Evolutionary conservation across 2,888 invertebrate genomes (phyloP).

Genomic region (Cerastoderma edule): DNA sequence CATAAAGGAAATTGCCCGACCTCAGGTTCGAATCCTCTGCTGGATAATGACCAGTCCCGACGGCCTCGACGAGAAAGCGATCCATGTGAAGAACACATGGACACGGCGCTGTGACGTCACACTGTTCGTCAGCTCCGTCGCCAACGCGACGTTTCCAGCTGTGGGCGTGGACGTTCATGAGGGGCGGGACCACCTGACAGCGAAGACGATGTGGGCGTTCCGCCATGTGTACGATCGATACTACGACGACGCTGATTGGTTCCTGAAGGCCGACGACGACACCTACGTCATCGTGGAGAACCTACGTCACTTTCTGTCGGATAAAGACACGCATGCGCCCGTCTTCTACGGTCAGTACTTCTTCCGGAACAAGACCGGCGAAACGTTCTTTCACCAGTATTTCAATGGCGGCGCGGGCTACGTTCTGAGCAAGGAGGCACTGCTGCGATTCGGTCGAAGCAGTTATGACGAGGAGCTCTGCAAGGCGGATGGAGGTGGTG

Average conservation of each 20-base stretch:
- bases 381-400: too few species aligned
- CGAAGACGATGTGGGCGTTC: constrained; percentile 97
- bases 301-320: constrained; percentile 87
- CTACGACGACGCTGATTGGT: constrained; percentile 95
- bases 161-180: constrained; percentile 91
- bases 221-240: constrained; percentile 92
- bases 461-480: constrained; percentile 70
- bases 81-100: constrained; percentile 87
- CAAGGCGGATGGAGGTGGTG: constrained; percentile 72
- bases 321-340: constrained; percentile 89
- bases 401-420: constrained; percentile 89
- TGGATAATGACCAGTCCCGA: constrained; percentile 97
- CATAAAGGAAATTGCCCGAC: too few species aligned
- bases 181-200: constrained; percentile 96
- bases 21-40: constrained; percentile 94
- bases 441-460: constrained; percentile 89
- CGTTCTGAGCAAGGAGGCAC: constrained; percentile 93
- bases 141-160: constrained; percentile 89
- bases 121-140: constrained; percentile 83
- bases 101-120: constrained; percentile 70
- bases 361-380: constrained; percentile 59
- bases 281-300: constrained; percentile 98
- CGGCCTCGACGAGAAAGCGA: constrained; percentile 94
- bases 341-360: constrained; percentile 88
- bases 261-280: too few species aligned